A percentile compares a stretch with the other conserved stretches of the same genome.
Evolutionary conservation across 2,888 invertebrate species (phyloP).

Genomic region (Acronicta psi): DNA sequence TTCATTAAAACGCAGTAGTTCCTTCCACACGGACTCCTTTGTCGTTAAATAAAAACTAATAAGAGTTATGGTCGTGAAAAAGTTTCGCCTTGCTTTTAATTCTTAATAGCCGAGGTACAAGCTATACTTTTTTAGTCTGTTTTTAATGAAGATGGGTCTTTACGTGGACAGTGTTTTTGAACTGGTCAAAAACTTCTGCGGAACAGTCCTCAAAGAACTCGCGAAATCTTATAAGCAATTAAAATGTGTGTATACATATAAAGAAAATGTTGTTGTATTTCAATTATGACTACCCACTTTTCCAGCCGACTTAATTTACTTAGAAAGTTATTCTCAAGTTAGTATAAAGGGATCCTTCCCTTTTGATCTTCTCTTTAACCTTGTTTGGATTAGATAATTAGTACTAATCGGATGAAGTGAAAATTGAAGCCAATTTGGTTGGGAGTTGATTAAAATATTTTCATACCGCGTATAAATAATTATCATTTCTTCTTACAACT

Average conservation of each 20-base stretch:
- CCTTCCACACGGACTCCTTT: conserved; percentile 46
- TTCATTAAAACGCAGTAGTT: conserved; percentile 62
- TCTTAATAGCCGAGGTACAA: background rate
- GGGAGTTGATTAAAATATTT: conserved; percentile 64
- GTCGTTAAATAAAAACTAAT: conserved; percentile 50
- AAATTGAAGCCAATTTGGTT: conserved; percentile 54
- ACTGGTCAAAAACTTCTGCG: too few species aligned
- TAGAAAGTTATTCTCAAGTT: conserved; percentile 65
- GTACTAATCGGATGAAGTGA: conserved; percentile 63
- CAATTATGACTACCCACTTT: conserved; percentile 62
- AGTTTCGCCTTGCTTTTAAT: conserved; percentile 7
- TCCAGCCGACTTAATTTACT: conserved; percentile 67
- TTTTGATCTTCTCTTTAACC: conserved; percentile 69
- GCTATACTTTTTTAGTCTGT: background rate
- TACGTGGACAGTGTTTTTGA: too few species aligned
- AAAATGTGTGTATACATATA: conserved; percentile 28
- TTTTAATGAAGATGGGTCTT: background rate
- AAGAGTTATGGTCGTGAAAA: conserved; percentile 21
- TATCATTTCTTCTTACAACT: too few species aligned
- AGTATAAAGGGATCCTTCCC: conserved; percentile 61
- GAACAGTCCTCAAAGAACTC: background rate
- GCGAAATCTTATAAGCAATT: conserved; percentile 20
- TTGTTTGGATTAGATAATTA: conserved; percentile 70
- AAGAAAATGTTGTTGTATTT: conserved; percentile 44
- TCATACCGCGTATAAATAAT: conserved; percentile 16